Percentiles rank a stretch among this genome's conserved stretches.
Evolutionary conservation across 2,888 invertebrate species (phyloP).

Genomic region (Calephelis perditalis): DNA sequence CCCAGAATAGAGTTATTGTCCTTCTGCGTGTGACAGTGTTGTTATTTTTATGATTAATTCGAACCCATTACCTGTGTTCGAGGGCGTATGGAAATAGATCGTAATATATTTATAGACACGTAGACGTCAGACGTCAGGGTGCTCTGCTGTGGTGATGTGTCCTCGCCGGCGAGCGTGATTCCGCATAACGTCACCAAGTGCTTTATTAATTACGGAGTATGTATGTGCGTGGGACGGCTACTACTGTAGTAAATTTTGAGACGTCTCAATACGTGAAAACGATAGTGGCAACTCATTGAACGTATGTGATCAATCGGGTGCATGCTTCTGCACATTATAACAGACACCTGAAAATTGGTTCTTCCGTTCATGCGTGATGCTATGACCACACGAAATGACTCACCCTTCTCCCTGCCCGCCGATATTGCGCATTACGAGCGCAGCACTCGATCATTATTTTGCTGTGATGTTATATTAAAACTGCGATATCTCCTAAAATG

Average conservation of each 20-base stretch:
- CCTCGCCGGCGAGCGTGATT: conserved; percentile 32
- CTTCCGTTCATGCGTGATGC: too few species aligned
- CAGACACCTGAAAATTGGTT: too few species aligned
- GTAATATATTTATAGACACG: conserved; percentile 40
- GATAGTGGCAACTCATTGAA: too few species aligned
- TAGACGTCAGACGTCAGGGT: conserved; percentile 39
- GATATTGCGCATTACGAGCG: too few species aligned
- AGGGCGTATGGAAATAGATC: conserved; percentile 39
- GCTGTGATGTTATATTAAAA: too few species aligned
- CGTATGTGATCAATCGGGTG: too few species aligned
- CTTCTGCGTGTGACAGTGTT: conserved; percentile 5
- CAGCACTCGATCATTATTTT: too few species aligned
- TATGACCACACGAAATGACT: too few species aligned
- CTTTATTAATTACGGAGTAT: conserved; percentile 1
- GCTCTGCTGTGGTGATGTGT: conserved; percentile 35
- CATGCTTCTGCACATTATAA: too few species aligned
- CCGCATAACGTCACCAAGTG: conserved; percentile 10
- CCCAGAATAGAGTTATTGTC: conserved; percentile 11
- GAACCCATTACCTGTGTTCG: conserved; percentile 30
- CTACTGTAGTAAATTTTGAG: background rate
- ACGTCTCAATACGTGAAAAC: background rate
- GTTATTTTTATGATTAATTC: conserved; percentile 22
- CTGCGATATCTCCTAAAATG: too few species aligned
- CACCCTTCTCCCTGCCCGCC: too few species aligned
- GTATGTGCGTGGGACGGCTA: conserved; percentile 1